These are phyloP conservation scores for Anoplophora glabripennis DNA, from an alignment of 1,140 invertebrate genomes.

Conservation along the genomic window DNA sequence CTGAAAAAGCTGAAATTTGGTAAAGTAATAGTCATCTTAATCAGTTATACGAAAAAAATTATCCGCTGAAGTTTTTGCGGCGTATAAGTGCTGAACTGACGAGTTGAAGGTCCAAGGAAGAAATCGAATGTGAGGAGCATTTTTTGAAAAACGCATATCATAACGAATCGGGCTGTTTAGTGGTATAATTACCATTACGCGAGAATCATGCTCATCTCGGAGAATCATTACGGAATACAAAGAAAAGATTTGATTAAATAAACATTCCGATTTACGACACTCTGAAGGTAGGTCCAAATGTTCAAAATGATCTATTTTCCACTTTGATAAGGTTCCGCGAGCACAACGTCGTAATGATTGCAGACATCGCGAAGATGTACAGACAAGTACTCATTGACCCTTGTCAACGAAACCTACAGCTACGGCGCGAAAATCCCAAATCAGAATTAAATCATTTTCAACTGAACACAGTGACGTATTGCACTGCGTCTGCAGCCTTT, in stretches of 20 bases:
- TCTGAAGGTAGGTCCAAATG: constrained; percentile 35
- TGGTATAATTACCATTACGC: constrained; percentile 7
- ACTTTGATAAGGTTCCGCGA: constrained; percentile 40
- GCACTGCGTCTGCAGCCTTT: not conserved
- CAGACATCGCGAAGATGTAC: constrained; percentile 52
- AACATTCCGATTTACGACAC: constrained; percentile 26
- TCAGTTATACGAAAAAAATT: no score
- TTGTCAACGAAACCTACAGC: not conserved
- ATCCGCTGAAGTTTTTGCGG: no score
- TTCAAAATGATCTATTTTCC: constrained; percentile 41
- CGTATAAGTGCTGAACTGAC: no score
- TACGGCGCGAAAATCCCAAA: not conserved
- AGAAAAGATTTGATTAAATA: constrained; percentile 7
- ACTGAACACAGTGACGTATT: not conserved
- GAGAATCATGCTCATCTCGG: not conserved
- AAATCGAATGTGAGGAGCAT: constrained; percentile 8
- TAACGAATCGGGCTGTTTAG: not conserved
- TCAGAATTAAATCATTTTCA: not conserved
- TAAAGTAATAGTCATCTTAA: no score
- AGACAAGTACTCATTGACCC: constrained; percentile 42
- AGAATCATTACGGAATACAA: constrained; percentile 10
- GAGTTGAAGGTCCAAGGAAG: constrained; percentile 12
- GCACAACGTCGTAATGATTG: constrained; percentile 28
- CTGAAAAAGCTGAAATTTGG: no score
- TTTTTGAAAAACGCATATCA: not conserved